Percentiles rank a stretch among this genome's conserved stretches.
Evolutionary conservation across 92 coral and sea anemone species (phyloP).

Genomic region (Phenganax stokvisi): DNA sequence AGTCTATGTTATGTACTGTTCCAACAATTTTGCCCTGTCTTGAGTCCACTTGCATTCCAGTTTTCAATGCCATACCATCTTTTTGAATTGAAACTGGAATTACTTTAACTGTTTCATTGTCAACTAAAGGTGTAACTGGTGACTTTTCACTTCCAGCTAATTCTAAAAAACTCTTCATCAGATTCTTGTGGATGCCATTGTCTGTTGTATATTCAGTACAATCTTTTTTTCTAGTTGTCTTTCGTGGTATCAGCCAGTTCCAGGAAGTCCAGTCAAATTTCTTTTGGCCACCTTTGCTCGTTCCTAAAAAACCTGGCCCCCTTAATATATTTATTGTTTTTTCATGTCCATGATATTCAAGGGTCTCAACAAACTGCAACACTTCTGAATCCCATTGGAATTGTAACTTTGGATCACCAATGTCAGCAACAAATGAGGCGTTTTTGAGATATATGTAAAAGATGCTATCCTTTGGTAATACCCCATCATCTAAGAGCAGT

Average conservation of each 20-base stretch:
- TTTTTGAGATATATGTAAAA: slow-evolving; percentile 37
- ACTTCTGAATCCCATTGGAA: slow-evolving; percentile 49
- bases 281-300: slow-evolving; percentile 38
- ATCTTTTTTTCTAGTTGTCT: slow-evolving; percentile 30
- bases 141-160: too few relatives aligned
- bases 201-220: slow-evolving; percentile 27
- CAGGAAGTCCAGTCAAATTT: slow-evolving; percentile 41
- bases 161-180: too few relatives aligned
- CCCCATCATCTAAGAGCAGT: slow-evolving; percentile 39
- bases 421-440: slow-evolving; percentile 30
- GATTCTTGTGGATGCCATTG: slow-evolving; percentile 24
- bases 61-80: too few relatives aligned
- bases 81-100: too few relatives aligned
- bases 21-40: too few relatives aligned
- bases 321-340: slow-evolving; percentile 25
- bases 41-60: too few relatives aligned
- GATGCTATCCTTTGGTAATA: slow-evolving; percentile 45
- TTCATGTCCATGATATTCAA: slow-evolving; percentile 41
- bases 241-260: slow-evolving; percentile 44
- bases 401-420: slow-evolving; percentile 31
- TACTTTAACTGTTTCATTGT: too few relatives aligned
- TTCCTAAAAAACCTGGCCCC: slow-evolving; percentile 36
- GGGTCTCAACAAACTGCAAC: slow-evolving; percentile 40
- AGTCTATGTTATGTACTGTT: too few relatives aligned
- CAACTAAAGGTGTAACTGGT: too few relatives aligned